These are phyloP conservation scores for Leptosomus discolor DNA, from an alignment of 2,113 vertebrate genomes.

Conservation along the genomic window DNA sequence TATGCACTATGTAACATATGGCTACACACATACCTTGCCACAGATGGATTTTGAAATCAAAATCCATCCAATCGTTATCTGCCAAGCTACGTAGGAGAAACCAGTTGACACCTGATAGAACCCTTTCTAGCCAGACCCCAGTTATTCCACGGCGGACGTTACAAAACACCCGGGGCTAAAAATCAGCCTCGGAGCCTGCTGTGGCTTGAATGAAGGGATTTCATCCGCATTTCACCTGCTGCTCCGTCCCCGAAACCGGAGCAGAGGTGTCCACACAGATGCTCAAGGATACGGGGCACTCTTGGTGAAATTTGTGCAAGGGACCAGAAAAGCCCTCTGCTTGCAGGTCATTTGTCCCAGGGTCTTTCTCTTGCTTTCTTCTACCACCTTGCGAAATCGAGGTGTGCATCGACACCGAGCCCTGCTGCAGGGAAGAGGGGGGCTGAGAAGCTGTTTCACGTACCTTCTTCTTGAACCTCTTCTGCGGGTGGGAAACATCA, in stretches of 20 bases:
- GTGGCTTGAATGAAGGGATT: neutral
- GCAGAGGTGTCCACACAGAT: neutral
- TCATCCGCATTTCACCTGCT: neutral
- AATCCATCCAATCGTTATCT: neutral
- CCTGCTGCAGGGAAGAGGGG: neutral
- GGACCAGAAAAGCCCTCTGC: neutral
- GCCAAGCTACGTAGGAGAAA: neutral
- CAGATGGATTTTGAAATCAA: constrained; percentile 19
- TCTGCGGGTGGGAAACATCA: neutral
- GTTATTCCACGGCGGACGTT: accelerated
- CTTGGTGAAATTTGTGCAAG: neutral
- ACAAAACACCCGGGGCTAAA: neutral
- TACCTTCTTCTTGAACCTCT: constrained; percentile 86
- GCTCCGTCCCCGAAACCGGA: neutral
- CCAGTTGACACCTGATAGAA: neutral
- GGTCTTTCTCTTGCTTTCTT: neutral
- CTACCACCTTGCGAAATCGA: neutral
- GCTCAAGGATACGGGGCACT: neutral
- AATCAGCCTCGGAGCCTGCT: neutral
- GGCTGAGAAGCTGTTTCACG: constrained; percentile 58
- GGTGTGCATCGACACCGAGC: accelerated
- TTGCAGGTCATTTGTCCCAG: neutral
- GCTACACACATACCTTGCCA: neutral
- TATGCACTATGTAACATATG: neutral
- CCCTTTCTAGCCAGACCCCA: neutral